phyloP scores from a whole-genome alignment of 2,888 invertebrate species.

The Agriopis marginaria region DNA sequence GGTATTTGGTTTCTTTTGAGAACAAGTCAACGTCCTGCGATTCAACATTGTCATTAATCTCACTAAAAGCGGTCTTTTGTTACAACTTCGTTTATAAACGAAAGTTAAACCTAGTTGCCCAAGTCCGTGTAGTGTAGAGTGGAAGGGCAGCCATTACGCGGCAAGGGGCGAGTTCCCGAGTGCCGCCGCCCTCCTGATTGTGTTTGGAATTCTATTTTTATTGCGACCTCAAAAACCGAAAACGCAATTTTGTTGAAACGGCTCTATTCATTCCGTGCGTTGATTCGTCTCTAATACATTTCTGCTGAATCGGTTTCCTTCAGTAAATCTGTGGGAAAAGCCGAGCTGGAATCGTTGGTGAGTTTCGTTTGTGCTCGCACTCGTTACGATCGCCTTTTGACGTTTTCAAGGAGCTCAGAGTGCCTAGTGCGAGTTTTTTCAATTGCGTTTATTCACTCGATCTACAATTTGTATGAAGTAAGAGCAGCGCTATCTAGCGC shows the following conservation, averaged over 20 bases:
- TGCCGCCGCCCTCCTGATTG: constrained; percentile 29
- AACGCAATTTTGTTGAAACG: constrained; percentile 38
- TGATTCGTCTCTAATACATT: constrained; percentile 32
- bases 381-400: constrained; percentile 16
- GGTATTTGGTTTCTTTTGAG: background rate
- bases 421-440: no score
- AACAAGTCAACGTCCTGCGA: background rate
- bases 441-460: no score
- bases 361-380: constrained; percentile 2
- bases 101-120: constrained; percentile 45
- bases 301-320: constrained; percentile 28
- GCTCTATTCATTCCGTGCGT: constrained; percentile 37
- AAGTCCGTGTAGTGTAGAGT: constrained; percentile 30
- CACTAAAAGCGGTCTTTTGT: constrained; percentile 41
- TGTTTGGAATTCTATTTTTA: constrained; percentile 41
- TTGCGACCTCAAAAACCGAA: constrained; percentile 39
- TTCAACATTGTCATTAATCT: constrained; percentile 41
- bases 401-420: background rate
- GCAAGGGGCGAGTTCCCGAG: constrained; percentile 15
- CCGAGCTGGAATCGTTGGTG: constrained; percentile 6
- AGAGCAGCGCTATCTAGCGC: no score
- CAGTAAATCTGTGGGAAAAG: constrained; percentile 23
- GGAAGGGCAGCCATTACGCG: constrained; percentile 22
- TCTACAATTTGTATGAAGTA: no score
- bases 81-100: constrained; percentile 44